These are phyloP conservation scores for Chelonia mydas DNA, from an alignment of 2,797 vertebrate genomes.

Conservation along the genomic window DNA sequence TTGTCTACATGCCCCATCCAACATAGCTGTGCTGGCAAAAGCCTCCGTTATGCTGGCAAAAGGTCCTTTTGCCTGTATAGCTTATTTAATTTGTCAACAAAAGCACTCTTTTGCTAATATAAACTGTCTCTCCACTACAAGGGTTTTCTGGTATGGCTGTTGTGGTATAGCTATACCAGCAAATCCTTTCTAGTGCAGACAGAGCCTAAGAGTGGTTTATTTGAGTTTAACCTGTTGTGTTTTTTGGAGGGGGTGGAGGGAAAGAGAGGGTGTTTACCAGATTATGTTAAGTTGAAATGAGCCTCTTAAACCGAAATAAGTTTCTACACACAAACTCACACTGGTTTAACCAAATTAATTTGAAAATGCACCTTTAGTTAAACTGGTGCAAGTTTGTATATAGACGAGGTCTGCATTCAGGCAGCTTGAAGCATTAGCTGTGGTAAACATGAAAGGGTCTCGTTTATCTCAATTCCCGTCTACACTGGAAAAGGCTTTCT, in stretches of 20 bases:
- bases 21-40: too few species aligned
- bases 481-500: background rate
- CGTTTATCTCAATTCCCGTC: background rate
- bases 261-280: background rate
- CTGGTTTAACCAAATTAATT: background rate
- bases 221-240: background rate
- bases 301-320: background rate
- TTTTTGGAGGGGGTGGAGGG: background rate
- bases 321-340: background rate
- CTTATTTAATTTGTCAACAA: background rate
- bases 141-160: too few species aligned
- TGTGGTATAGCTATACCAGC: background rate
- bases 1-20: background rate
- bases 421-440: background rate
- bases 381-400: background rate
- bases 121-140: too few species aligned
- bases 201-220: background rate
- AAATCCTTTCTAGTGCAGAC: too few species aligned
- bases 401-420: background rate
- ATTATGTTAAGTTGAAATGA: background rate
- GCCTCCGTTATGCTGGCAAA: background rate
- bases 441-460: too few species aligned
- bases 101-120: too few species aligned
- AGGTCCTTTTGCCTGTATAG: background rate
- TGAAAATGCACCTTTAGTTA: background rate